Base-by-base conservation (phyloP, 2,113 vertebrate genomes). In the Tragelaphus scriptus region DNA sequence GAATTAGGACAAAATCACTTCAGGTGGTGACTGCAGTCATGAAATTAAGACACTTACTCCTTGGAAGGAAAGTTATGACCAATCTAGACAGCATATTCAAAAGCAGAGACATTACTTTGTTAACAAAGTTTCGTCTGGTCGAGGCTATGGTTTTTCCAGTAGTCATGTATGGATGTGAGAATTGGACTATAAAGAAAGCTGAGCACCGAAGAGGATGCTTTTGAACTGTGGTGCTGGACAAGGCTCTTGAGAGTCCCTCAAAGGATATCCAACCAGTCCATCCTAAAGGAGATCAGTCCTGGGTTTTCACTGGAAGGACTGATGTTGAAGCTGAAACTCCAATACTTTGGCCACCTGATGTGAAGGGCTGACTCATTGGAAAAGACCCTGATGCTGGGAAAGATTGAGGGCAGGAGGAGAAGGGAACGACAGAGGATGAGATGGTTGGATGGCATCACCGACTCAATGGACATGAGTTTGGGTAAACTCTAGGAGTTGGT, bases 141-240 rank as follows among this genome's bases (percentile, higher is more conserved):
- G 0, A 68, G 32, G 63, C 32, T n/a, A 19, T 68, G 63, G 63
- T 19, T 68, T 68, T 68, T 17, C 32, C 16, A 68, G 63, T n/a
- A 0, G 32, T 68, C 63, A n/a, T 68, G 32, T 68, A 19, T 4
- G 32, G 32, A 68, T 10, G 63, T 68, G 63, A 68, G 32, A 68
- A 16, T 68, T 68, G 63, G 32, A 68, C 32, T 8, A 4, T 68
- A 2, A 68, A 65, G 15, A 65, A 68, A n/a, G 32, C 63, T 19
- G 63, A n/a, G 63, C 0, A 0, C 63, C 7, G 1, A 68, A 68
- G 63, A 68, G n/a, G 7, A n/a, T 68, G 63, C 32, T n/a, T 68
- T n/a, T 68, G 63, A 68, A 68, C 7, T 68, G 32, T n/a, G 63
- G 63, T n/a, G 16, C 9, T 68, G 63, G 63, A 68, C 32, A n/a